Evolutionary conservation across 2,797 vertebrate species (phyloP).

Genomic region (Ceyx erithaca): DNA sequence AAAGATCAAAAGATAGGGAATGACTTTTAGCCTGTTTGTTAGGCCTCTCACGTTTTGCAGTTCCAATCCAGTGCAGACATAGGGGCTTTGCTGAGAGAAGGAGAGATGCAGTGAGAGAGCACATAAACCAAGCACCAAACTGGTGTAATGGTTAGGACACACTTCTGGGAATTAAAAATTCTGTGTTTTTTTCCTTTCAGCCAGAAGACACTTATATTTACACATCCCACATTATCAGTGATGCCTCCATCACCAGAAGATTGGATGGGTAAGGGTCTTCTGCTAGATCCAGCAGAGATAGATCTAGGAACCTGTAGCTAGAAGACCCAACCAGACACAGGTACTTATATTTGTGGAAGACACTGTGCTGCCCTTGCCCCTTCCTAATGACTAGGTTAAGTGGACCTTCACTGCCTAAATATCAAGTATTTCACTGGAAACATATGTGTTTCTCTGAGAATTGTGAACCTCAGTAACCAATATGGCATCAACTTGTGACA

Average conservation of each 20-base stretch:
- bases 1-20: conserved; percentile 55
- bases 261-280: not conserved
- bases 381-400: not conserved
- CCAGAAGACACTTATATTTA: not conserved
- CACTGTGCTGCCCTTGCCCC: accelerated
- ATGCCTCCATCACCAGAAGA: not conserved
- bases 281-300: not conserved
- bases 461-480: not conserved
- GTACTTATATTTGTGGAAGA: not conserved
- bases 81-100: not conserved
- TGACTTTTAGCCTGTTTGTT: conserved; percentile 49
- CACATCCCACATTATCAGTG: not conserved
- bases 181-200: not conserved
- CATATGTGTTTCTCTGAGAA: not conserved
- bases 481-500: not conserved
- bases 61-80: not conserved
- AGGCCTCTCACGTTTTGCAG: conserved; percentile 45
- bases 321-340: not conserved
- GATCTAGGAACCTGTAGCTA: not conserved
- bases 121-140: not conserved
- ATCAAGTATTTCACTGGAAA: not conserved
- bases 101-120: not conserved
- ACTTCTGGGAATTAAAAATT: not conserved
- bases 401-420: not conserved
- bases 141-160: not conserved